phyloP scores from a whole-genome alignment of 2,888 invertebrate species.

The Leucophora obtusa region DNA sequence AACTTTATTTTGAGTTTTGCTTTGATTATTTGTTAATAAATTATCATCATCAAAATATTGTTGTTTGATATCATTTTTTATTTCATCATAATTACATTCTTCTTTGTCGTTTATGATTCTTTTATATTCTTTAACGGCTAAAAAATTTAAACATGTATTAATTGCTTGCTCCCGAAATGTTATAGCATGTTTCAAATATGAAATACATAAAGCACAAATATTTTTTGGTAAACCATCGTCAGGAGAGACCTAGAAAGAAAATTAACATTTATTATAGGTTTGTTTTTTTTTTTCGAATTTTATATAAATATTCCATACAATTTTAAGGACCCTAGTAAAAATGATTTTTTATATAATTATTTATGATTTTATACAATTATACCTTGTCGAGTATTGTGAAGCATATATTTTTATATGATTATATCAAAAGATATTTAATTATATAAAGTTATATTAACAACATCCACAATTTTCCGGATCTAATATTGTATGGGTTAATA shows the following conservation, averaged over 20 bases:
- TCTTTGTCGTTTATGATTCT: conserved; percentile 55
- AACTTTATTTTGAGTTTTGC: conserved; percentile 70
- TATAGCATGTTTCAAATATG: conserved; percentile 77
- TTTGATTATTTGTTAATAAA: conserved; percentile 54
- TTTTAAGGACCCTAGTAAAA: too few relatives aligned
- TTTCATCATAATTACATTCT: conserved; percentile 42
- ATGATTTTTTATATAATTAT: too few relatives aligned
- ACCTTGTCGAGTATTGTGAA: too few relatives aligned
- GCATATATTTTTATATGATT: too few relatives aligned
- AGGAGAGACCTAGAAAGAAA: conserved; percentile 68
- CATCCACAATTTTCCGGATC: too few relatives aligned
- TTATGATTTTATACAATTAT: too few relatives aligned
- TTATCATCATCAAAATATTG: conserved; percentile 44
- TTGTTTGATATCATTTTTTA: conserved; percentile 18
- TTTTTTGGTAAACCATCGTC: conserved; percentile 76
- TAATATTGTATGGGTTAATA: too few relatives aligned
- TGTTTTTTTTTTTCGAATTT: too few relatives aligned
- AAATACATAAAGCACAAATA: conserved; percentile 78
- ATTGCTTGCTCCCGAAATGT: conserved; percentile 75
- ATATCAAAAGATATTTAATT: too few relatives aligned
- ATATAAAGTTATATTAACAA: too few relatives aligned
- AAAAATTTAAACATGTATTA: conserved; percentile 60
- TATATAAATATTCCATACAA: too few relatives aligned
- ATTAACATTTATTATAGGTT: neutral
- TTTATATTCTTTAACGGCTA: conserved; percentile 63